Evolutionary conservation across 2,888 invertebrate genomes (phyloP), one percentile per base, ranked within the genome.

Genomic region (Lithosia quadra): DNA sequence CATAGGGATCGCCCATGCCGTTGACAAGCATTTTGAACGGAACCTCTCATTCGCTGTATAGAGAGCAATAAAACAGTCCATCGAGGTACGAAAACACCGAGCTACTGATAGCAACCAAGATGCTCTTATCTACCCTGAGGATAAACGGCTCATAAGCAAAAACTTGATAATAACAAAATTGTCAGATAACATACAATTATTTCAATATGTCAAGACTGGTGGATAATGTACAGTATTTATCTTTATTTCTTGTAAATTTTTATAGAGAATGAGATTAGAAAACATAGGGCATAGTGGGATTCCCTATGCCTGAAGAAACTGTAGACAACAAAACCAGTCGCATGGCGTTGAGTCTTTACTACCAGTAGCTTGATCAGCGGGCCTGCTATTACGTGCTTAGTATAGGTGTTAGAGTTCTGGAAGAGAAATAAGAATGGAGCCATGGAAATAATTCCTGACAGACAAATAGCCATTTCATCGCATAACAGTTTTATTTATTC

Each of bases 61-160:
- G 65, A 66, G 69, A 82, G 82, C 84, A 69, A 75, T 78, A 75
- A 82, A 88, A 83, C 87, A 92, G 94, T 93, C 94, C 93, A 94
- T 93, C 91, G 85, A 90, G 86, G 87, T 82, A 85, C 89, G 85
- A 90, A 90, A 92, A 93, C 92, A 83, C 85, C 91, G 88, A 87
- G 84, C 90, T 87, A 95, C 94, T 95, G 94, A 94, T 94, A 94
- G 83, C 81, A 84, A 79, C 79, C 88, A 89, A 92, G 93, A 93
- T 93, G 91, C 78, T 86, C 90, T 94, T 95, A 94, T 94, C 94
- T 86, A 74, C 72, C 75, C 79, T 81, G 81, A 84, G 85, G 87
- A 88, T 89, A 88, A 85, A 88, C 87, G 86, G 85, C 88, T 88
- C 90, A 83, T 91, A 91, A 90, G 94, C 93, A 86, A 90, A 92